phyloP scores from a whole-genome alignment of 2,797 vertebrate genomes.

The Sebastiscus albofasciatus region DNA sequence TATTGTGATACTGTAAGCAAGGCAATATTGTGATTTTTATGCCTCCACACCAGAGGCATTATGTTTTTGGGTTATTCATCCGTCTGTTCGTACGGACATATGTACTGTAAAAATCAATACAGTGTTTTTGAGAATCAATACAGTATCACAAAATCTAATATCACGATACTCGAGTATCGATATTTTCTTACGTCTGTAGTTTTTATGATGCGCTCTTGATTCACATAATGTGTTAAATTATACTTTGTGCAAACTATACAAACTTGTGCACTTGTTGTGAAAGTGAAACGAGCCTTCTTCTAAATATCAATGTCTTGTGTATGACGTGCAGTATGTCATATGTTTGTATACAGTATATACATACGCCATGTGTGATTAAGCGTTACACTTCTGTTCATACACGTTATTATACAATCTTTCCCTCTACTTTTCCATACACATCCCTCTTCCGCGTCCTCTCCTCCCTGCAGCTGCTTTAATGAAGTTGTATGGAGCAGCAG shows the following conservation, averaged over 20 bases:
- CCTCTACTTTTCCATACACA: slow-evolving; percentile 11
- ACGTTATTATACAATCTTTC: not conserved
- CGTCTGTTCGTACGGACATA: no score
- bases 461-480: slow-evolving; percentile 56
- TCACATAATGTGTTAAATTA: not conserved
- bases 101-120: no score
- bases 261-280: not conserved
- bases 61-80: no score
- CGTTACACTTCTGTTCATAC: not conserved
- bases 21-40: no score
- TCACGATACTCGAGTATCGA: no score
- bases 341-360: not conserved
- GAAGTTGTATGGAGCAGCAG: slow-evolving; percentile 51
- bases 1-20: no score
- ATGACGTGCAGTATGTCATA: not conserved
- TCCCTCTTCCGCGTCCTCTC: slow-evolving; percentile 7
- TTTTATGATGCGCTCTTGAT: not conserved
- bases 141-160: no score
- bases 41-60: no score
- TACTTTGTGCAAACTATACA: not conserved
- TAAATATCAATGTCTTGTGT: not conserved
- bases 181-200: not conserved
- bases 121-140: no score
- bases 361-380: not conserved
- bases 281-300: not conserved